These are phyloP conservation scores for Apoderus coryli DNA, from an alignment of 2,888 invertebrate species.

Conservation along the genomic window DNA sequence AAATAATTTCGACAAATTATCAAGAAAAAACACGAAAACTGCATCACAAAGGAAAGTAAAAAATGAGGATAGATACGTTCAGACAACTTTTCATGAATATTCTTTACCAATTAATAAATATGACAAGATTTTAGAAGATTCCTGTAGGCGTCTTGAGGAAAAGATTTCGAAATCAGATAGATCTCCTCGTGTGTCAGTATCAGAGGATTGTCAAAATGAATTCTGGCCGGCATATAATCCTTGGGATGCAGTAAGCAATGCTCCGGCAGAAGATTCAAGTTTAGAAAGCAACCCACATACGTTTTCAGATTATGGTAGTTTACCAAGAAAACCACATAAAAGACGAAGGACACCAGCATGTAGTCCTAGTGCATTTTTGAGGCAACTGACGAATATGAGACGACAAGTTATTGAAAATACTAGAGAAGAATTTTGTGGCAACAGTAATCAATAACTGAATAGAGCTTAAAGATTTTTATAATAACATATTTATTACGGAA, in stretches of 20 bases:
- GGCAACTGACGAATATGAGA: conserved; percentile 41
- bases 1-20: conserved; percentile 19
- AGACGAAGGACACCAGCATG: conserved; percentile 22
- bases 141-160: conserved; percentile 28
- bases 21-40: conserved; percentile 5
- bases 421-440: conserved; percentile 32
- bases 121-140: conserved; percentile 27
- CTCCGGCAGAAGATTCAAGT: conserved; percentile 25
- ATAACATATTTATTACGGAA: too few species aligned
- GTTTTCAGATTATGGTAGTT: conserved; percentile 32
- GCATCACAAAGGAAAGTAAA: background rate
- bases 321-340: conserved; percentile 24
- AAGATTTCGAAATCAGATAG: conserved; percentile 18
- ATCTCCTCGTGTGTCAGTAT: too few species aligned
- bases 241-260: conserved; percentile 1
- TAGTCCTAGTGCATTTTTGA: conserved; percentile 42
- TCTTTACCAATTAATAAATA: conserved; percentile 27
- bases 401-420: conserved; percentile 39
- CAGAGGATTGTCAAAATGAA: conserved; percentile 5
- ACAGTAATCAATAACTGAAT: too few species aligned
- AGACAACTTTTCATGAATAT: conserved; percentile 12
- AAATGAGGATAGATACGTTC: conserved; percentile 2
- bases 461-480: too few species aligned
- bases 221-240: conserved; percentile 3
- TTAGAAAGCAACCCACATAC: conserved; percentile 27